Evolutionary conservation across 53 echinoderm and acorn worm genomes (phyloP).

Genomic region (Arbacia lixula): DNA sequence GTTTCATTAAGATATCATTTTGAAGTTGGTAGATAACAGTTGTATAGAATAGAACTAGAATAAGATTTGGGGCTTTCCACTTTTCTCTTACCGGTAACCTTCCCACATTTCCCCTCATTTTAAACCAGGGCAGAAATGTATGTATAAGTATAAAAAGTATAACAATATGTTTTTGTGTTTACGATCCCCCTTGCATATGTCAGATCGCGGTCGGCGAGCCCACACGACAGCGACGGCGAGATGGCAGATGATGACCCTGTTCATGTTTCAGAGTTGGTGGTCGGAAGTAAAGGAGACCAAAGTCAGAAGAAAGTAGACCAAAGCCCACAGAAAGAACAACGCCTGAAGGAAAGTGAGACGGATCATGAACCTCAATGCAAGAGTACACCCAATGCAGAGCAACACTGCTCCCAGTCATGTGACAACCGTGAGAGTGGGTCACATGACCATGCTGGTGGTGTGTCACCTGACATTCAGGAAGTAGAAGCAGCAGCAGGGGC

Average conservation of each 20-base stretch:
- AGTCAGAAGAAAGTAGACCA: background rate
- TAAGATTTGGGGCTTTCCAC: too few species aligned
- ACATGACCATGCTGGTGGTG: background rate
- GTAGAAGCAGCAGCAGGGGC: background rate
- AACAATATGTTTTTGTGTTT: too few species aligned
- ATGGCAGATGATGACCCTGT: background rate
- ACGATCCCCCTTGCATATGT: too few species aligned
- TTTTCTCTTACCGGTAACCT: too few species aligned
- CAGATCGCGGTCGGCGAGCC: conserved; percentile 31
- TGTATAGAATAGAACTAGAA: too few species aligned
- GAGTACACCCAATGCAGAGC: too few species aligned
- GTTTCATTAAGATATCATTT: too few species aligned
- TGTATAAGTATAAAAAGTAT: too few species aligned
- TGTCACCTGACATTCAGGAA: background rate
- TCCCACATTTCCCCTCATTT: too few species aligned
- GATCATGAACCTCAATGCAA: too few species aligned
- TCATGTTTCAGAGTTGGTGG: conserved; percentile 14
- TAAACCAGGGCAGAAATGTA: too few species aligned
- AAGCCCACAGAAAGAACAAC: background rate
- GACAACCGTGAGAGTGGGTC: background rate
- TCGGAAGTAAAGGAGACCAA: background rate
- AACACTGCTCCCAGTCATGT: background rate
- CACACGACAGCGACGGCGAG: conserved; percentile 32
- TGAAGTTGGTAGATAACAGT: too few species aligned
- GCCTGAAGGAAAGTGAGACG: background rate